phyloP scores from a whole-genome alignment of 2,888 invertebrate species.

The Orthosia gothica region DNA sequence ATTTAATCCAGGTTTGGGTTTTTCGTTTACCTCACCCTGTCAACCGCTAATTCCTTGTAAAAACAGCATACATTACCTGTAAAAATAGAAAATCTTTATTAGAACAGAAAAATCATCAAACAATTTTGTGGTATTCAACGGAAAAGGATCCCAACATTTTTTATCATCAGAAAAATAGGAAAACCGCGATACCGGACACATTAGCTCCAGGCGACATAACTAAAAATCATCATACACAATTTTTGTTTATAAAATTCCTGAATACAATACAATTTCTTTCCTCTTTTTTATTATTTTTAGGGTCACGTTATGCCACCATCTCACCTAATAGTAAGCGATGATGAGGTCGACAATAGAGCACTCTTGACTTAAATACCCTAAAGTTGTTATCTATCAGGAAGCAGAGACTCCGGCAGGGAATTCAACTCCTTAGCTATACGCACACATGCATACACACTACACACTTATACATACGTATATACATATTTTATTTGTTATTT shows the following conservation, averaged over 20 bases:
- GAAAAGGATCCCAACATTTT: not conserved
- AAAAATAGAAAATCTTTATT: conserved; percentile 43
- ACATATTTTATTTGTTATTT: too few relatives aligned
- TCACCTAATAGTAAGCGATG: too few relatives aligned
- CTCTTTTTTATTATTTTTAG: too few relatives aligned
- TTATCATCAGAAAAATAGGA: not conserved
- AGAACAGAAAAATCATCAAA: conserved; percentile 7
- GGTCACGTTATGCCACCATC: too few relatives aligned
- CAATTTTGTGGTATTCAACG: not conserved
- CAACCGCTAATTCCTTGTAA: not conserved
- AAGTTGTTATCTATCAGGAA: too few relatives aligned
- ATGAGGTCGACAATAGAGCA: too few relatives aligned
- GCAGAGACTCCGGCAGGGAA: too few relatives aligned
- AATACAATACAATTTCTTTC: not conserved
- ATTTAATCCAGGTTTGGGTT: not conserved
- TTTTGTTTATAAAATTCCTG: not conserved
- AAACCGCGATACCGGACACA: not conserved
- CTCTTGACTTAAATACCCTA: too few relatives aligned
- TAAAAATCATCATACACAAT: not conserved
- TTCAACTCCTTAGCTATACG: too few relatives aligned
- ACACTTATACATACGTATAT: too few relatives aligned
- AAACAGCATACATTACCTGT: conserved; percentile 62
- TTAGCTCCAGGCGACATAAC: not conserved
- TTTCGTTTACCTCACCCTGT: conserved; percentile 19
- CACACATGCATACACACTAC: too few relatives aligned